Evolutionary conservation across 2,113 vertebrate species (phyloP), one percentile per base, ranked within the genome.

Genomic region (Pao palembangensis): DNA sequence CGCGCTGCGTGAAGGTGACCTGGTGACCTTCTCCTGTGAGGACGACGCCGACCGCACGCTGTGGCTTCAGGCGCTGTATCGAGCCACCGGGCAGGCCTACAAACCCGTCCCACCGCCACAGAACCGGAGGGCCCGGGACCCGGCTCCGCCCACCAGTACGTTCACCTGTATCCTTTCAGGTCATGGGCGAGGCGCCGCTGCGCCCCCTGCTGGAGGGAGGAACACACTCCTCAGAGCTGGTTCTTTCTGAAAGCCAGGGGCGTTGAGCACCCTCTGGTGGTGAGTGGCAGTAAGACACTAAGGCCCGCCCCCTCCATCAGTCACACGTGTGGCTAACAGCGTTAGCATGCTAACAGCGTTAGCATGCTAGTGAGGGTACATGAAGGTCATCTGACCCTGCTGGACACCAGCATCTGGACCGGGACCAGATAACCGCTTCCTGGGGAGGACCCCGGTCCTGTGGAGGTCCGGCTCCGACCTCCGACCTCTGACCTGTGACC

Each of bases 1-100:
- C 20, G 94, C 95, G 0, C 93, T 99, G 47, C 95, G 93, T 82
- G 97, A 99, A 86, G 96, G 97, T 0, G 96, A 99, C 78, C 91
- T 94, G 0, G 93, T 98, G 17, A 88, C 96, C 79, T 98, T 96
- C 64, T 94, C 96, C 64, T 95, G 94, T 52, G 95, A 96, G 0
- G 97, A 99, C 49, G 96, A 98, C 28, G 94, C 95, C 64, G 97
- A 99, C 64, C 89, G 95, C 54, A 75, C 91, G 62, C 83, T 98
- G 44, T 99, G 97, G 97, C 93, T 99, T 56, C 97, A 98, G 89
- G 97, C 96, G 25, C 56, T 98, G 92, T 99, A 96, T 69, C 93
- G 96, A 42, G 96, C 96, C 72, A 99, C 96, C 5, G 96, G 96
- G 17, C 96, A 99, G 59, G 96, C 96, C 0, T 95, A 98, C 75